Conservation (phyloP, 2,888 invertebrate genomes). For the Rotaria sp. region DNA sequence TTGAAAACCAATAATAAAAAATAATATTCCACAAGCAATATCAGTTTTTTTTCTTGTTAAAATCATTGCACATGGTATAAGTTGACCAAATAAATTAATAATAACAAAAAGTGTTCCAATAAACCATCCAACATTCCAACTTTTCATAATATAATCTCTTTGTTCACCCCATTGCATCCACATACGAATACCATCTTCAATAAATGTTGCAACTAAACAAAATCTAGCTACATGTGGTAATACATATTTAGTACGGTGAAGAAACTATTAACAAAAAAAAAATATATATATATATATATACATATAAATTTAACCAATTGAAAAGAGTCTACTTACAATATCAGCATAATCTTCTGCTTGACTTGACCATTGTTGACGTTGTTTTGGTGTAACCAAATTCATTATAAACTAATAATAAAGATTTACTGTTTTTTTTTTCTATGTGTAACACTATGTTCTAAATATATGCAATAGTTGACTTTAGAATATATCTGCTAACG, state of each 20-base stretch:
- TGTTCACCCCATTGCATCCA: slow-evolving; percentile 98
- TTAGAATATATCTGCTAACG: not conserved
- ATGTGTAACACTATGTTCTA: no score
- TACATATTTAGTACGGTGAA: slow-evolving; percentile 77
- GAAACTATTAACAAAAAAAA: not conserved
- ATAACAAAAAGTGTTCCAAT: slow-evolving; percentile 88
- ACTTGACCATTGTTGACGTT: slow-evolving; percentile 31
- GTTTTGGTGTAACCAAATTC: slow-evolving; percentile 27
- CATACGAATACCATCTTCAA: slow-evolving; percentile 98
- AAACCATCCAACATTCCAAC: slow-evolving; percentile 90
- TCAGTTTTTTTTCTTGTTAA: slow-evolving; percentile 80
- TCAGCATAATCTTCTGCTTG: slow-evolving; percentile 39
- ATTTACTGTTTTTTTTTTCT: no score
- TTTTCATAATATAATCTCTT: slow-evolving; percentile 90
- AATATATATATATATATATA: not conserved
- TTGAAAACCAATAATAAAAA: slow-evolving; percentile 91
- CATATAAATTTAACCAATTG: not conserved
- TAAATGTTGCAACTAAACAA: slow-evolving; percentile 93
- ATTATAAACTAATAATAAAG: not conserved
- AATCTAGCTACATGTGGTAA: slow-evolving; percentile 88
- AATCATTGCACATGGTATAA: slow-evolving; percentile 93
- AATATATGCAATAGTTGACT: no score
- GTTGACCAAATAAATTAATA: slow-evolving; percentile 85
- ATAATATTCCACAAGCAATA: slow-evolving; percentile 63
- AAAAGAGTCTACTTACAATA: not conserved